Conservation (phyloP, 2,113 vertebrate genomes). For the Rhea americana region DNA sequence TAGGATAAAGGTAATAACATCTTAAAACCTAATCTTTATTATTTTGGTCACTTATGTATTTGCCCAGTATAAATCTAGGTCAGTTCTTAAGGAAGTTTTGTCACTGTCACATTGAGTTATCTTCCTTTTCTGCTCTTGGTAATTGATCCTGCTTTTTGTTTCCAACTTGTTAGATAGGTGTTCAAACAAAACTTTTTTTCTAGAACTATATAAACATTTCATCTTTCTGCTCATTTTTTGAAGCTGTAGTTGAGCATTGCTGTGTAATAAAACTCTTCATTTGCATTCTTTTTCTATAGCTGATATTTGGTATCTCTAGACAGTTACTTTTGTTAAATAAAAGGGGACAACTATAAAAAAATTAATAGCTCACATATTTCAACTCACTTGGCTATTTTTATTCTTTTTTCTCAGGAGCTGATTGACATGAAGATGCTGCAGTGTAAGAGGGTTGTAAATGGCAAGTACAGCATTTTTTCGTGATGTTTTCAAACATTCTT, state of each 20-base stretch:
- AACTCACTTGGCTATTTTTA: neutral
- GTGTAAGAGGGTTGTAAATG: slow-evolving; percentile 89
- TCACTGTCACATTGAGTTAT: neutral
- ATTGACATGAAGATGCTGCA: slow-evolving; percentile 96
- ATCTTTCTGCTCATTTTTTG: neutral
- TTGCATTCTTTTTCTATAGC: neutral
- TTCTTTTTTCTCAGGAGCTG: slow-evolving; percentile 83
- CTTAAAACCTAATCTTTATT: neutral
- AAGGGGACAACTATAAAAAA: neutral
- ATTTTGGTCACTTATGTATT: rapidly evolving
- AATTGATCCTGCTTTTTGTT: neutral
- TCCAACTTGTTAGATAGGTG: neutral
- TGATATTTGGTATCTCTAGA: neutral
- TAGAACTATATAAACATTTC: neutral
- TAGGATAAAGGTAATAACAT: neutral
- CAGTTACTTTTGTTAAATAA: neutral
- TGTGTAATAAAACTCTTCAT: neutral
- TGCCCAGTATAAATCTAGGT: neutral
- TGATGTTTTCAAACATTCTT: neutral
- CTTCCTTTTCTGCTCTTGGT: rapidly evolving
- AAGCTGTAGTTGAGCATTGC: neutral
- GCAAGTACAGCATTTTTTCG: slow-evolving; percentile 71
- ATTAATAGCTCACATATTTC: neutral
- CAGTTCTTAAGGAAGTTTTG: neutral
- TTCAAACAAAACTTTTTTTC: neutral